A percentile compares a stretch with the other conserved stretches of the same genome.
Conservation (phyloP, 2,888 invertebrate genomes). For the Caenorhabditis zanzibari region DNA sequence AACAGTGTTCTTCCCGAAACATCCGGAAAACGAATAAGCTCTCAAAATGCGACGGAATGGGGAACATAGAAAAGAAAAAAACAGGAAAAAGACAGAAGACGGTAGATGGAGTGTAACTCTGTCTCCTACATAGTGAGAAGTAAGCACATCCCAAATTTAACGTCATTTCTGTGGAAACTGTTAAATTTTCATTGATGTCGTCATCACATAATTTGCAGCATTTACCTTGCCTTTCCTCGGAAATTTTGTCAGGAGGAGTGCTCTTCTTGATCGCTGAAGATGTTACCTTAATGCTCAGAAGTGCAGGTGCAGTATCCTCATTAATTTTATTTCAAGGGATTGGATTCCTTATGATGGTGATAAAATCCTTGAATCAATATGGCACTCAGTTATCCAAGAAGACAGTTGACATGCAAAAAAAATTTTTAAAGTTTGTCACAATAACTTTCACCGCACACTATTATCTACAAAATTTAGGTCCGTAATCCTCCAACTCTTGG, state of each 20-base stretch:
- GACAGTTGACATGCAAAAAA: constrained; percentile 10
- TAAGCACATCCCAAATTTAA: too few relatives aligned
- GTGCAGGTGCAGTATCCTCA: neutral
- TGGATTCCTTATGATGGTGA: neutral
- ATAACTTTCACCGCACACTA: too few relatives aligned
- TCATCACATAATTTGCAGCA: neutral
- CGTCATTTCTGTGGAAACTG: too few relatives aligned
- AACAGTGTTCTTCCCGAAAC: too few relatives aligned
- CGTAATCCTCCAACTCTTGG: constrained; percentile 9
- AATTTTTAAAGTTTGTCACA: neutral
- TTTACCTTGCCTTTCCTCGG: constrained; percentile 3
- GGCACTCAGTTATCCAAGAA: neutral
- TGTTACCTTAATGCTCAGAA: neutral
- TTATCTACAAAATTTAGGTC: constrained; percentile 1
- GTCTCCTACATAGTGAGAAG: too few relatives aligned
- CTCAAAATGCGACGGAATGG: too few relatives aligned
- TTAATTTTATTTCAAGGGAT: neutral
- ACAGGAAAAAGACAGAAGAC: too few relatives aligned
- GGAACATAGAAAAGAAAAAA: too few relatives aligned
- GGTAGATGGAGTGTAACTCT: too few relatives aligned
- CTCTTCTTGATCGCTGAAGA: constrained; percentile 2
- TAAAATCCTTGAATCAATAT: neutral
- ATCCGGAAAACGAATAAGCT: too few relatives aligned
- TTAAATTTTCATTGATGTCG: too few relatives aligned
- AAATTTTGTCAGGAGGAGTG: neutral